These are phyloP conservation scores for Silurus asotus DNA, from an alignment of 2,113 vertebrate genomes.

Conservation along the genomic window DNA sequence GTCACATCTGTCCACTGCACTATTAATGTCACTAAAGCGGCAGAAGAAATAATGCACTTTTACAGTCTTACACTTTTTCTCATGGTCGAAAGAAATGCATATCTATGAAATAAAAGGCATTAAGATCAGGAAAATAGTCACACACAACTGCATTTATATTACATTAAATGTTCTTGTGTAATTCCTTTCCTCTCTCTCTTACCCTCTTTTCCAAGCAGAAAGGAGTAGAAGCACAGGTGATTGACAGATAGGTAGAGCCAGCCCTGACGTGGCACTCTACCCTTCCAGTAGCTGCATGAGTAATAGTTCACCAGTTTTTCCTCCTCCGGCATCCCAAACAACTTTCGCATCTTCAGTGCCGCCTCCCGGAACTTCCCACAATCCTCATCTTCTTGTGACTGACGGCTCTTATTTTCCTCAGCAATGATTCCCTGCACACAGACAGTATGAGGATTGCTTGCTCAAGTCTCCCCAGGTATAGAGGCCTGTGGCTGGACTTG, in stretches of 20 bases:
- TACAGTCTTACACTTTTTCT: not conserved
- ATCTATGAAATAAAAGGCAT: not conserved
- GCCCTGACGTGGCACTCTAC: slow-evolving; percentile 91
- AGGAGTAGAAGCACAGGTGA: slow-evolving; percentile 97
- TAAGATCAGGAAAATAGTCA: not conserved
- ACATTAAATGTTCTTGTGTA: not conserved
- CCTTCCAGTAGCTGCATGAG: slow-evolving; percentile 98
- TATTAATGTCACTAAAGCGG: slow-evolving; percentile 84
- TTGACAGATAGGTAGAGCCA: slow-evolving; percentile 97
- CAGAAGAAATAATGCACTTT: not conserved
- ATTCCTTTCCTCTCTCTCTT: slow-evolving; percentile 48
- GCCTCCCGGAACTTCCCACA: slow-evolving; percentile 95
- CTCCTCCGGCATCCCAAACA: slow-evolving; percentile 95
- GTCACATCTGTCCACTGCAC: slow-evolving; percentile 94
- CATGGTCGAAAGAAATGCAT: not conserved
- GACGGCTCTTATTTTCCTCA: slow-evolving; percentile 89
- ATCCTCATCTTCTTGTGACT: slow-evolving; percentile 86
- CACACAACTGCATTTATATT: not conserved
- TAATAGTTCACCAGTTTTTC: slow-evolving; percentile 99
- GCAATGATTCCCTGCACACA: slow-evolving; percentile 89
- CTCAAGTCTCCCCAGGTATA: not conserved
- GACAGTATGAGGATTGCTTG: not conserved
- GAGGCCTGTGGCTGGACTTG: not conserved
- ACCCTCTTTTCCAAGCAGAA: slow-evolving; percentile 97
- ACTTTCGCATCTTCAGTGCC: slow-evolving; percentile 91